These are phyloP conservation scores for Euwallacea similis DNA, from an alignment of 1,140 invertebrate species.

Conservation along the genomic window DNA sequence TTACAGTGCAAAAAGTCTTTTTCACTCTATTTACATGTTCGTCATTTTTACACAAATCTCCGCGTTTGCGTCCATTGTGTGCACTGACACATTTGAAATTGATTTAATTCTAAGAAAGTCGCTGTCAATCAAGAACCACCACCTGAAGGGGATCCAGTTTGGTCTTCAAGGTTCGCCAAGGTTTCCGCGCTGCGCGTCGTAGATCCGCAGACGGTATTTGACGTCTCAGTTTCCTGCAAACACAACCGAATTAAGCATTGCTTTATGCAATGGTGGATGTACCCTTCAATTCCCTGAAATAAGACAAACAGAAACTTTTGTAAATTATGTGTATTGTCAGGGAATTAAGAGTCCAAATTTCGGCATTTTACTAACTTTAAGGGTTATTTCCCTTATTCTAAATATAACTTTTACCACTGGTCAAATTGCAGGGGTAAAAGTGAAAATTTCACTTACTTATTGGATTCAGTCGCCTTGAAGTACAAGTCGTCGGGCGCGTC, in stretches of 20 bases:
- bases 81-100: constrained; percentile 32
- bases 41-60: constrained; percentile 13
- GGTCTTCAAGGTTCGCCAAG: constrained; percentile 73
- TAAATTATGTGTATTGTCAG: no score
- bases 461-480: constrained; percentile 86
- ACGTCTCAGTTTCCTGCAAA: constrained; percentile 78
- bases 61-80: constrained; percentile 34
- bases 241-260: background rate
- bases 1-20: constrained; percentile 12
- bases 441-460: constrained; percentile 71
- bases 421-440: no score
- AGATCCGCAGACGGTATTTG: constrained; percentile 78
- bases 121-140: constrained; percentile 52
- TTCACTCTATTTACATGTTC: constrained; percentile 20
- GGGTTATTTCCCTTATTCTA: no score
- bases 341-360: no score
- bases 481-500: constrained; percentile 97
- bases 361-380: background rate
- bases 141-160: constrained; percentile 48
- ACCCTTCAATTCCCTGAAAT: no score
- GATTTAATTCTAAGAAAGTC: constrained; percentile 28
- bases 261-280: no score
- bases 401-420: no score
- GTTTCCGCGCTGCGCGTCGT: constrained; percentile 85
- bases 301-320: no score